Base-by-base conservation (phyloP, 64 coral and sea anemone genomes). In the Stichodactyla helianthus region DNA sequence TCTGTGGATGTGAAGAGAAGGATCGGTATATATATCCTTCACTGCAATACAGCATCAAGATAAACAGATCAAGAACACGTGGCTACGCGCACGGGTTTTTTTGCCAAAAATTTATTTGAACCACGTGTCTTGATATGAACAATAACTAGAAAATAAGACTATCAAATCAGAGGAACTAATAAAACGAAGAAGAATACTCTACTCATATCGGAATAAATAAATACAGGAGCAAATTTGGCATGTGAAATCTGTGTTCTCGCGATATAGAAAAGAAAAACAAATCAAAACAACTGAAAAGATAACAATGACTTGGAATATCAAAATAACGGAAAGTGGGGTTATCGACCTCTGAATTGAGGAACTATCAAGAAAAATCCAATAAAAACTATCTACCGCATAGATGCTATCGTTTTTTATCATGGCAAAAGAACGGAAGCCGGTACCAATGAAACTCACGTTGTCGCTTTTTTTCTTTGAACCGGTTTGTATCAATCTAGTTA, bases 361-460 rank as follows among this genome's bases (percentile, higher is more conserved):
- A 74, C 25, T 74, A 74, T 74, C n/a, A 74, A 31, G 25, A 27
- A 74, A 74, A 74, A 74, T 23, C 68, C 68, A 74, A 74, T 35
- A 74, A 74, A 74, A 74, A 35, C 25, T 20, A n/a, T 31, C n/a
- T 10, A 14, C 27, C 25, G 8, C 6, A 74, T 26, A 27, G 68
- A 74, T 31, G 27, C 23, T 23, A 74, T 74, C 22, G 12, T 74
- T 12, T 4, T 23, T 11, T 44, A 44, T 74, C 0, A 28, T 10
- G 25, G n/a, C 12, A 12, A 31, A 27, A 3, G 68, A 26, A 74
- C 6, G n/a, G 25, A 31, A 74, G 5, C 68, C 68, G 68, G n/a
- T 65, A 65, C 7, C 22, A 44, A 44, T 44, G 2, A 44, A 44
- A 44, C 35, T 65, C 62, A 23, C 59, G 16, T 19, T 65, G 18